Evolutionary conservation across 2,797 vertebrate genomes (phyloP).

Genomic region (Melanotaenia nigrans): DNA sequence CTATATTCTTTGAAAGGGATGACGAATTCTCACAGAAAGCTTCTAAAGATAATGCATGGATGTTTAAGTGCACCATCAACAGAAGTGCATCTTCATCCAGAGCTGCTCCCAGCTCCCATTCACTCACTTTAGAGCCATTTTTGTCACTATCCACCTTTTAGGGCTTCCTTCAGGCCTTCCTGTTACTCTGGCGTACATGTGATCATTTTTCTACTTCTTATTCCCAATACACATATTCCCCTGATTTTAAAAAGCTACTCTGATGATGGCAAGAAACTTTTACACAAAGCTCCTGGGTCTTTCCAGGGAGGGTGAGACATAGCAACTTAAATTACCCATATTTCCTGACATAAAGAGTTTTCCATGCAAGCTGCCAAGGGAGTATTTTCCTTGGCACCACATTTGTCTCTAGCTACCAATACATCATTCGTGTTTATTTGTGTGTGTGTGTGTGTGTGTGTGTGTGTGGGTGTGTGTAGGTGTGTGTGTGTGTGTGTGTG

Average conservation of each 20-base stretch:
- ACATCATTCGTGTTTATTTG: conserved; percentile 31
- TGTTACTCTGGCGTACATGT: conserved; percentile 9
- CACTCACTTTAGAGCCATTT: conserved; percentile 40
- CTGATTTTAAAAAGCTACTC: conserved; percentile 32
- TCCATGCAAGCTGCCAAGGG: conserved; percentile 67
- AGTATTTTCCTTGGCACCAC: conserved; percentile 76
- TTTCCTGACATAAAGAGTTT: conserved; percentile 62
- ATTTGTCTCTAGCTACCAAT: conserved; percentile 63
- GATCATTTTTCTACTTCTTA: conserved; percentile 8
- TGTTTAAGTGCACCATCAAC: conserved; percentile 62
- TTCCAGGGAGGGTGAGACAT: conserved; percentile 44
- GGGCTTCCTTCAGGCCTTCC: conserved; percentile 21
- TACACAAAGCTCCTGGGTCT: conserved; percentile 43
- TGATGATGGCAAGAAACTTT: conserved; percentile 42
- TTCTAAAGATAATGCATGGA: conserved; percentile 26
- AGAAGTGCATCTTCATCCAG: conserved; percentile 47
- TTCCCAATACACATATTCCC: conserved; percentile 7
- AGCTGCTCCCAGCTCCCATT: conserved; percentile 38
- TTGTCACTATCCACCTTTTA: conserved; percentile 15
- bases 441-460: not conserved
- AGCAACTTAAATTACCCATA: conserved; percentile 54
- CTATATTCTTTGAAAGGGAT: conserved; percentile 36
- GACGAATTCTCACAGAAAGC: conserved; percentile 25
- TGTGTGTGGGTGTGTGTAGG: conserved; percentile 21
- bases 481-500: not conserved